These are phyloP conservation scores for Alsophila aescularia DNA, from an alignment of 2,888 invertebrate species.

Conservation along the genomic window DNA sequence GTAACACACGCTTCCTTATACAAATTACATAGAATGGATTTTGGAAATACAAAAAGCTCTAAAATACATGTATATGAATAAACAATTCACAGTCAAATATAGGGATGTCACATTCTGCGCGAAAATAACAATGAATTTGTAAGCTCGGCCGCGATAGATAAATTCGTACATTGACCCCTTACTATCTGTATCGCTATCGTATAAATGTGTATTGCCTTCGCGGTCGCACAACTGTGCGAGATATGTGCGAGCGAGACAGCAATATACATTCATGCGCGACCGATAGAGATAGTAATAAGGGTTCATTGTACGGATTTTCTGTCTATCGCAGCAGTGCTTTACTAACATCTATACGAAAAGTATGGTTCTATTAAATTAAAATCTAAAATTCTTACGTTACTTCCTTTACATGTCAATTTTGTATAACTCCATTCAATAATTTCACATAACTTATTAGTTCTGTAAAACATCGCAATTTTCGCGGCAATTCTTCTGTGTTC, in stretches of 20 bases:
- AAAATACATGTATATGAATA: conserved; percentile 36
- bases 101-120: not conserved
- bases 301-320: too few relatives aligned
- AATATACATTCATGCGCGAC: too few relatives aligned
- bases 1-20: conserved; percentile 64
- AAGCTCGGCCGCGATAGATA: too few relatives aligned
- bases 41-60: conserved; percentile 36
- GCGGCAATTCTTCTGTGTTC: conserved; percentile 5
- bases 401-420: conserved; percentile 28
- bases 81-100: conserved; percentile 30
- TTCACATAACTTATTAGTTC: conserved; percentile 11
- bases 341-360: conserved; percentile 24
- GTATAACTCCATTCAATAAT: conserved; percentile 21
- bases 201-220: too few relatives aligned
- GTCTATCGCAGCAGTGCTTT: too few relatives aligned
- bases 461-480: conserved; percentile 20
- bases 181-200: too few relatives aligned
- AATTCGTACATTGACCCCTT: too few relatives aligned
- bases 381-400: conserved; percentile 30
- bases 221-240: too few relatives aligned
- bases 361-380: conserved; percentile 26
- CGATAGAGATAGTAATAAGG: too few relatives aligned
- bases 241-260: too few relatives aligned
- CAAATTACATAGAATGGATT: conserved; percentile 32
- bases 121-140: conserved; percentile 24